phyloP scores from a whole-genome alignment of 2,113 vertebrate species.

The Eonycteris spelaea region DNA sequence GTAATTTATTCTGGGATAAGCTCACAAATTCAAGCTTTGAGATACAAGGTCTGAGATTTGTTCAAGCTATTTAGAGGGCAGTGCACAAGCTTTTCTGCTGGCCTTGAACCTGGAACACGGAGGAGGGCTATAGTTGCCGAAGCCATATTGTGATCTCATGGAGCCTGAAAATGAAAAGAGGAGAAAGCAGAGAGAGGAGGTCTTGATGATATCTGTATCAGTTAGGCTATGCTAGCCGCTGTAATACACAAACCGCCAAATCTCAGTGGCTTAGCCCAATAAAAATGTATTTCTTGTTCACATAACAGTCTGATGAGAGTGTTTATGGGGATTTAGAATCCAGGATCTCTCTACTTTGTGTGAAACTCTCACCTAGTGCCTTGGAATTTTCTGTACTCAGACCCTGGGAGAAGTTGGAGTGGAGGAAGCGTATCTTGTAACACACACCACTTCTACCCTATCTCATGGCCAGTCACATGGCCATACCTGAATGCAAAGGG shows the following conservation, averaged over 20 bases:
- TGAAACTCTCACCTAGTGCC: background rate
- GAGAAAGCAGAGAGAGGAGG: background rate
- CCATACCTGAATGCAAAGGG: background rate
- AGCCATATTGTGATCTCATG: background rate
- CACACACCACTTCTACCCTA: background rate
- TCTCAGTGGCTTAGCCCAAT: background rate
- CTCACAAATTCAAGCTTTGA: background rate
- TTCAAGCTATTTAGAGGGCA: fast-evolving
- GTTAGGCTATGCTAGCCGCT: background rate
- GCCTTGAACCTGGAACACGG: background rate
- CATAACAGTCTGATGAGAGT: fast-evolving
- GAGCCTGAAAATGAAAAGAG: background rate
- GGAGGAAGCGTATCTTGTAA: background rate
- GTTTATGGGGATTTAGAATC: background rate
- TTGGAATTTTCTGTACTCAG: background rate
- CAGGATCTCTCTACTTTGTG: background rate
- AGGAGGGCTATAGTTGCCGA: background rate
- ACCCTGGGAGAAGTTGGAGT: fast-evolving
- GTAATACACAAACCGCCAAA: background rate
- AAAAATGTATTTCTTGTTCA: background rate
- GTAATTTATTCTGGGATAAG: background rate
- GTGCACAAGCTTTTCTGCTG: background rate
- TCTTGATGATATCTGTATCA: background rate
- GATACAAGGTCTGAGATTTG: background rate
- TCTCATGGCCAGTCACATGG: background rate